phyloP scores from a whole-genome alignment of 2,888 invertebrate genomes.

The Acanthosepion esculentum region DNA sequence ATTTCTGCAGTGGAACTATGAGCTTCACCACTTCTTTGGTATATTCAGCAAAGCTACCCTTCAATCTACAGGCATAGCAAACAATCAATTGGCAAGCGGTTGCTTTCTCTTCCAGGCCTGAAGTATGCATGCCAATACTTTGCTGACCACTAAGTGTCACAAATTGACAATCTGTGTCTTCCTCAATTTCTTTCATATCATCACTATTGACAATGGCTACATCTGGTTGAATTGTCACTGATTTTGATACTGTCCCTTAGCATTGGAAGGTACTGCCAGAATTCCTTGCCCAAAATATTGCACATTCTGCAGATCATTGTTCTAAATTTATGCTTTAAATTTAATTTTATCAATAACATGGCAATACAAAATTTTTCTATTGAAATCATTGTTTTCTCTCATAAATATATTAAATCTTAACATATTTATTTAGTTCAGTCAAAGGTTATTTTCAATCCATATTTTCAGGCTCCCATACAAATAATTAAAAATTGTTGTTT shows the following conservation, averaged over 20 bases:
- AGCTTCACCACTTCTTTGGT: conserved; percentile 81
- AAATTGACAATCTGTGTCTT: conserved; percentile 94
- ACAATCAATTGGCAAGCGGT: conserved; percentile 97
- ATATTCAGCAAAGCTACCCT: conserved; percentile 86
- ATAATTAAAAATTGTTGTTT: too few relatives aligned
- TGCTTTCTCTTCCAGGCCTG: conserved; percentile 95
- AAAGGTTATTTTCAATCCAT: too few relatives aligned
- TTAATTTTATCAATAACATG: too few relatives aligned
- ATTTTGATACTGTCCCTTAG: conserved; percentile 95
- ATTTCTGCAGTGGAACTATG: conserved; percentile 82
- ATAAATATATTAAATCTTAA: too few relatives aligned
- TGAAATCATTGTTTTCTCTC: too few relatives aligned
- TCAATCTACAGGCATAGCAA: conserved; percentile 93
- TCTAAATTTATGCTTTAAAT: too few relatives aligned
- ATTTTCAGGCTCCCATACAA: too few relatives aligned
- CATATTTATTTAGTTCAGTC: too few relatives aligned
- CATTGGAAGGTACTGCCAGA: conserved; percentile 91
- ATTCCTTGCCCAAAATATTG: conserved; percentile 89
- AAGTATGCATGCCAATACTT: conserved; percentile 94
- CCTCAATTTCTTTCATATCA: conserved; percentile 84
- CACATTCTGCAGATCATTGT: conserved; percentile 83
- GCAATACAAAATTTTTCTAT: too few relatives aligned
- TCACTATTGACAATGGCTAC: conserved; percentile 90
- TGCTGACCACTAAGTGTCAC: conserved; percentile 94
- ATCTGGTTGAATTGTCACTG: conserved; percentile 94